phyloP scores from a whole-genome alignment of 1,140 invertebrate species.

The Formica exsecta region DNA sequence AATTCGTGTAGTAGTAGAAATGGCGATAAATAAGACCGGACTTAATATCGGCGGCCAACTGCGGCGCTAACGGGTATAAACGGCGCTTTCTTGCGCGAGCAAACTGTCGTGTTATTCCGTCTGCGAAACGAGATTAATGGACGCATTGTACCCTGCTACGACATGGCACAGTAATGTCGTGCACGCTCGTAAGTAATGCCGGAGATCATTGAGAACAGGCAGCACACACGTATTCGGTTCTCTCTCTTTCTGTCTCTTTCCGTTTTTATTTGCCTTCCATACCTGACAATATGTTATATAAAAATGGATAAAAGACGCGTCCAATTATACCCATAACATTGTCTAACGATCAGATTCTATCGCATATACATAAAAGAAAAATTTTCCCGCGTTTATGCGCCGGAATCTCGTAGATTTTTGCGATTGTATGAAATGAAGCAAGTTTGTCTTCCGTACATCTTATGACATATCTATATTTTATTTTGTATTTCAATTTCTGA shows the following conservation, averaged over 20 bases:
- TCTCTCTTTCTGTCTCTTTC: conserved; percentile 16
- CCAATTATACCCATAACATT: conserved; percentile 5
- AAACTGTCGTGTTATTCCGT: conserved; percentile 49
- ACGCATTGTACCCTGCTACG: conserved; percentile 47
- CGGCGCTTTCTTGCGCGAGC: conserved; percentile 53
- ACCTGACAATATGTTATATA: conserved; percentile 12
- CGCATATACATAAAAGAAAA: neutral
- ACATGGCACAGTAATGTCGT: conserved; percentile 60
- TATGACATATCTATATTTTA: neutral
- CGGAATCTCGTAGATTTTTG: neutral
- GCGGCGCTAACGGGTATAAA: conserved; percentile 39
- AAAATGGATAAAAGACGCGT: conserved; percentile 6
- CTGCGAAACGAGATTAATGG: conserved; percentile 57
- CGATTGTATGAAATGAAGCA: neutral
- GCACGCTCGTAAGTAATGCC: conserved; percentile 50
- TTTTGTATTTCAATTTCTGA: neutral
- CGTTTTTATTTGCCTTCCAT: conserved; percentile 16
- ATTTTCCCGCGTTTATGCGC: neutral
- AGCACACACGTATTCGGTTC: conserved; percentile 32
- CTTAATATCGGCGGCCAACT: conserved; percentile 36
- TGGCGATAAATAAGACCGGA: conserved; percentile 12
- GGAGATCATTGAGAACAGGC: conserved; percentile 57
- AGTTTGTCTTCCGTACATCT: neutral
- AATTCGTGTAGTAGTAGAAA: neutral
- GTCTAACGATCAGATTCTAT: conserved; percentile 4